Base-by-base conservation (phyloP, 2,113 vertebrate species). In the Erinaceus europaeus region DNA sequence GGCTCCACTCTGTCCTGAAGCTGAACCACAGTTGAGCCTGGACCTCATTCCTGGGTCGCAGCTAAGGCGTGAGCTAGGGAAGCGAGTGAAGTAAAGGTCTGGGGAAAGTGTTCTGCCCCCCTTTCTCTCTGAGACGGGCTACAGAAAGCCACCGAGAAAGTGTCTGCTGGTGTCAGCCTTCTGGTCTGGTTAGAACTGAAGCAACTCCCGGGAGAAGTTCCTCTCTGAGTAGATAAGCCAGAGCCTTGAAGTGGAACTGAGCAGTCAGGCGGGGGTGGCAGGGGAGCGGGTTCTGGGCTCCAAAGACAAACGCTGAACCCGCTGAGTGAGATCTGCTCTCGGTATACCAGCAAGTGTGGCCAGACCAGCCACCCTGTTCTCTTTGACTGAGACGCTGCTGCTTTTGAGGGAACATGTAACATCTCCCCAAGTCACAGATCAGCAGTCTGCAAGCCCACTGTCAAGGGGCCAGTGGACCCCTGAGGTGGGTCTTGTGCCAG, bases 11-110 rank as follows among this genome's bases (percentile, higher is more conserved):
- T 94, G 84, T 94, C 84, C 90, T 91, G 82, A 91, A 85, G 75
- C 82, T 93, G 91, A 95, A 94, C 94, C 94, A 92, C 94, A 94
- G 57, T 81, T 87, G 81, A 89, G 84, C 81, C 88, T 91, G 82
- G 91, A 90, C 89, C 89, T 84, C 71, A 90, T 72, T 90, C 74
- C 73, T 91, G 77, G 78, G 72, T 76, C 84, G 86, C 55, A 89
- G 81, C n/a, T n/a, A 80, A 90, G 86, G 91, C 92, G 89, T 9
- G 88, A 94, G 85, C 82, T 50, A 42, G 90, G 88, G 61, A 88
- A 91, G 71, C 90, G 84, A 92, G 80, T 94, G 89, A 93, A 94
- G 90, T 64, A 85, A 87, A 89, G 85, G 87, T 78, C 85, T 89
- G 78, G 71, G 92, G 85, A 94, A 77, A 92, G 79, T 89, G n/a